Evolutionary conservation across 1,140 invertebrate genomes (phyloP).

Genomic region (Ceratina calcarata): DNA sequence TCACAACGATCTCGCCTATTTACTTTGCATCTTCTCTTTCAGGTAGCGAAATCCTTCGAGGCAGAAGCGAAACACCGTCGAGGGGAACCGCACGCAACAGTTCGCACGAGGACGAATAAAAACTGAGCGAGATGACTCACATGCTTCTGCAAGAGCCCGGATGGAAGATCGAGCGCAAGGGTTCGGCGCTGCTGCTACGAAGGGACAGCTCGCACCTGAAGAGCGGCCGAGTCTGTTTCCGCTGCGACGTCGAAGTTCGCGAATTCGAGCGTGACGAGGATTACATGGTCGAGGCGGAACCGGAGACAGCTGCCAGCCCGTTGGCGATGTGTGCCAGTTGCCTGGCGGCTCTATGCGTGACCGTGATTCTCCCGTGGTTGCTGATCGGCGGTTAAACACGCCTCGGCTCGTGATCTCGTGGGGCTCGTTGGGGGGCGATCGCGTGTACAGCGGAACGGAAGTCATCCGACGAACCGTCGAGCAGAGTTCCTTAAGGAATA

Average conservation of each 20-base stretch:
- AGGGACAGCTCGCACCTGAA: slow-evolving; percentile 72
- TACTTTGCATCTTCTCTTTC: slow-evolving; percentile 25
- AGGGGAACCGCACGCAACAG: neutral
- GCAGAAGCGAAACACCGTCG: too few species aligned
- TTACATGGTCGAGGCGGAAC: slow-evolving; percentile 63
- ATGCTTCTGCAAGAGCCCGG: slow-evolving; percentile 77
- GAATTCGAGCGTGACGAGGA: slow-evolving; percentile 79
- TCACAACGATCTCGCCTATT: neutral
- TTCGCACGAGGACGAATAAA: neutral
- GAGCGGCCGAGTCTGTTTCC: slow-evolving; percentile 76
- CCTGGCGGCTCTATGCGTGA: slow-evolving; percentile 76
- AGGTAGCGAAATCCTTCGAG: neutral
- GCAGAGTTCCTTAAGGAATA: neutral
- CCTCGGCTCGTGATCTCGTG: neutral
- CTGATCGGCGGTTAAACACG: slow-evolving; percentile 74
- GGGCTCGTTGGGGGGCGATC: neutral
- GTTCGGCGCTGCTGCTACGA: slow-evolving; percentile 76
- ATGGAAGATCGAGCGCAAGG: slow-evolving; percentile 80
- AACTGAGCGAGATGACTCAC: slow-evolving; percentile 62
- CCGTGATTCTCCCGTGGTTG: slow-evolving; percentile 77
- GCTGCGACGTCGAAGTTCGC: slow-evolving; percentile 79
- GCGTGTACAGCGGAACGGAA: neutral
- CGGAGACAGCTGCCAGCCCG: slow-evolving; percentile 73
- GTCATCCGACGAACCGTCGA: neutral
- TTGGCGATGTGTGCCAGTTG: slow-evolving; percentile 78